These are phyloP conservation scores for Paramuricea clavata DNA, from an alignment of 92 coral and sea anemone species.

Conservation along the genomic window DNA sequence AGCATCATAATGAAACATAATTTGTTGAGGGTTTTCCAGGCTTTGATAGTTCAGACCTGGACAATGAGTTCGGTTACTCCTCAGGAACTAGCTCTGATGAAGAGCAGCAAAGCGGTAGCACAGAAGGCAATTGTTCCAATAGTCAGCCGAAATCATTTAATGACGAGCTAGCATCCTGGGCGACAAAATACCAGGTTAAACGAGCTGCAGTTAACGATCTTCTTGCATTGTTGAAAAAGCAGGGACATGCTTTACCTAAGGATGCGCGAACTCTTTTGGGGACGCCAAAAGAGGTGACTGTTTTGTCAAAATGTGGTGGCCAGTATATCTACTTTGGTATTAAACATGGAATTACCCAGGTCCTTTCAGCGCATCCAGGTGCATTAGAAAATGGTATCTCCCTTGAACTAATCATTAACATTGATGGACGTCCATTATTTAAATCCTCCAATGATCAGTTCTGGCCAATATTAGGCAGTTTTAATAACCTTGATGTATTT, in stretches of 20 bases:
- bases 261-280: conserved; percentile 14
- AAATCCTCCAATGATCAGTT: background rate
- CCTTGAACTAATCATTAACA: conserved; percentile 3
- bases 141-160: background rate
- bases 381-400: background rate
- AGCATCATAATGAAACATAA: background rate
- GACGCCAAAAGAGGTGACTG: background rate
- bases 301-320: background rate
- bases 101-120: background rate
- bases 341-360: background rate
- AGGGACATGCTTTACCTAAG: conserved; percentile 22
- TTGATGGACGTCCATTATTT: conserved; percentile 24
- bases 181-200: conserved; percentile 2
- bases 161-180: conserved; percentile 22
- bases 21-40: background rate
- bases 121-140: background rate
- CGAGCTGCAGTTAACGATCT: conserved; percentile 16
- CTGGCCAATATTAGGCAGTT: background rate
- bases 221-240: background rate
- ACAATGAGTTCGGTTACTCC: background rate
- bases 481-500: background rate
- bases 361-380: background rate
- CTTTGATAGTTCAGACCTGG: no score
- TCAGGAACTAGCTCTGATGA: background rate
- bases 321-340: conserved; percentile 29